Percentiles rank a stretch among this genome's conserved stretches.
phyloP scores from a whole-genome alignment of 2,113 vertebrate genomes.

The Bettongia penicillata region DNA sequence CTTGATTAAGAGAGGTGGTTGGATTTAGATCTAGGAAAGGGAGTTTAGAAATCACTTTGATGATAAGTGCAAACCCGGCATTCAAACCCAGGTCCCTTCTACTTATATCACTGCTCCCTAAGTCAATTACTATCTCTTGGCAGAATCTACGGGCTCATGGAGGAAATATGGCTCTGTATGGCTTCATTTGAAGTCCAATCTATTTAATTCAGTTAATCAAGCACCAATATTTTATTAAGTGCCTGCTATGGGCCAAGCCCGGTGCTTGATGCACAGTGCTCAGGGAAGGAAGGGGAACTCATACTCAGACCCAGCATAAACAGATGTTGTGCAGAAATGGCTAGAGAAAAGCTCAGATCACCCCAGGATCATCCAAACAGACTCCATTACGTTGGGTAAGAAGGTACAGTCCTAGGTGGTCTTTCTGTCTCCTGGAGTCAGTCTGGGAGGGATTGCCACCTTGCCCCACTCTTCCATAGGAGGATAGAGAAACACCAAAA shows the following conservation, averaged over 20 bases:
- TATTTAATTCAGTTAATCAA: neutral
- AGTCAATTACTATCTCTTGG: neutral
- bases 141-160: neutral
- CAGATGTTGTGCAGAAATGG: neutral
- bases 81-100: neutral
- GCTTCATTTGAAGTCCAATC: neutral
- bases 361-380: neutral
- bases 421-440: neutral
- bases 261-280: neutral
- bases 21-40: neutral
- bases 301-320: neutral
- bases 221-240: neutral
- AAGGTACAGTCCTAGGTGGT: fast-evolving
- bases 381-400: neutral
- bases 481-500: neutral
- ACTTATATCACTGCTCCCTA: neutral
- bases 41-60: neutral
- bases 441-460: neutral
- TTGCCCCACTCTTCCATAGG: neutral
- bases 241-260: neutral
- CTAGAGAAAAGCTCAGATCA: neutral
- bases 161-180: neutral
- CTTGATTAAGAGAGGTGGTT: neutral
- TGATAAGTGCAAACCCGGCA: neutral
- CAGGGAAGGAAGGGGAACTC: neutral